phyloP scores from a whole-genome alignment of 2,113 vertebrate species.

The Xiphorhynchus elegans region DNA sequence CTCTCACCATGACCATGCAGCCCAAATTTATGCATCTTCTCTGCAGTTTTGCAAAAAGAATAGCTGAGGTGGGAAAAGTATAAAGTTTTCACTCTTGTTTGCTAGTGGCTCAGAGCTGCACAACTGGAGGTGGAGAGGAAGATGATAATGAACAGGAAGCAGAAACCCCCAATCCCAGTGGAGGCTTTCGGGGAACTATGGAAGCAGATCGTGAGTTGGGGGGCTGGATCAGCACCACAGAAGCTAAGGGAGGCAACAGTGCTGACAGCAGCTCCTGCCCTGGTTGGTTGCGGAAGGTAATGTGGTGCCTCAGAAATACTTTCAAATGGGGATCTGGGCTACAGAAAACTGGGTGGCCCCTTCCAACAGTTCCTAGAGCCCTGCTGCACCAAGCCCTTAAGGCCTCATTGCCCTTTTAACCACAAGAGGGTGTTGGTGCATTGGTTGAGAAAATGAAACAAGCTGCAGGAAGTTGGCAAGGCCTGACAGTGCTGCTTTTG shows the following conservation, averaged over 20 bases:
- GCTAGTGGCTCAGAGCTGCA: constrained; percentile 84
- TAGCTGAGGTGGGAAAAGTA: not conserved
- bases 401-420: not conserved
- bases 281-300: constrained; percentile 93
- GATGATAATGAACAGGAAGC: constrained; percentile 84
- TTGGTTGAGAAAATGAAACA: not conserved
- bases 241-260: constrained; percentile 76
- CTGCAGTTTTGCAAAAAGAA: not conserved
- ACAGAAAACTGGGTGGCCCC: not conserved
- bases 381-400: not conserved
- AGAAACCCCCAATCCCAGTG: constrained; percentile 83
- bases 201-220: constrained; percentile 87
- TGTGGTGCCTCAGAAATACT: not conserved
- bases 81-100: not conserved
- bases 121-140: constrained; percentile 81
- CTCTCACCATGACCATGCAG: not conserved
- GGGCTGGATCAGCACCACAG: constrained; percentile 79
- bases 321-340: not conserved
- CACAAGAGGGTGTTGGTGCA: constrained; percentile 66
- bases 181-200: constrained; percentile 91
- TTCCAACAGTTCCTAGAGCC: not conserved
- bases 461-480: not conserved
- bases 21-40: not conserved
- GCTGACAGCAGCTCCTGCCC: constrained; percentile 92
- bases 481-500: constrained; percentile 44